Conservation (phyloP, 2,888 invertebrate species). For the Lacanobia oleracea region DNA sequence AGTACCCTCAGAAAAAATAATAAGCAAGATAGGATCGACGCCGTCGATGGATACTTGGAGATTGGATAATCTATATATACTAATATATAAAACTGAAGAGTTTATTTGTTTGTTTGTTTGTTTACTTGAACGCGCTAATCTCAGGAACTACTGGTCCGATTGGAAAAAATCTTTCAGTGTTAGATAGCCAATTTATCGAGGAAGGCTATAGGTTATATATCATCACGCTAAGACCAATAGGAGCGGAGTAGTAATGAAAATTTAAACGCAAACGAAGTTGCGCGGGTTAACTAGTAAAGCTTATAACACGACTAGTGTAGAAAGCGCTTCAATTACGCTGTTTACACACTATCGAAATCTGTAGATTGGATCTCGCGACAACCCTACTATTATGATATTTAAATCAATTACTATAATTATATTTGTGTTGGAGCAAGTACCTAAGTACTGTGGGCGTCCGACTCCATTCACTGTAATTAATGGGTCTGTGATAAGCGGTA, state of each 20-base stretch:
- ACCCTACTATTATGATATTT: constrained; percentile 86
- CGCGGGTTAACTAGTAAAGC: no score
- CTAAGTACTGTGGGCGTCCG: constrained; percentile 80
- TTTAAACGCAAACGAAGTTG: no score
- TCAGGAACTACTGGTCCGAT: no score
- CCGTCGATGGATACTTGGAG: constrained; percentile 45
- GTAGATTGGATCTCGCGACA: constrained; percentile 76
- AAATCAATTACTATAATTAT: constrained; percentile 89
- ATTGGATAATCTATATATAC: no score
- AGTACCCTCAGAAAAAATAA: constrained; percentile 61
- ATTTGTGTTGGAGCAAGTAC: constrained; percentile 75
- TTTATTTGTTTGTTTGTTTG: no score
- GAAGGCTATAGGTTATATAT: no score
- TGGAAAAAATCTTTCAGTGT: no score
- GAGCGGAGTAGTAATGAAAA: no score
- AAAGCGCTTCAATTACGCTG: constrained; percentile 76
- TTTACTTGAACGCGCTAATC: no score
- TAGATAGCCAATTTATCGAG: no score
- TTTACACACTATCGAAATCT: constrained; percentile 81
- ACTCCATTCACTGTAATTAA: constrained; percentile 83
- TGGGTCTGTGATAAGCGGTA: constrained; percentile 84
- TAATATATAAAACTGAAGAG: no score
- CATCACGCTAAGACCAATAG: no score
- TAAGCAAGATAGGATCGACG: constrained; percentile 69
- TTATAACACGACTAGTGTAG: constrained; percentile 44